Percentiles rank a stretch among this genome's conserved stretches.
Evolutionary conservation across 2,888 invertebrate genomes (phyloP).

Genomic region (Druceiella hillmani): DNA sequence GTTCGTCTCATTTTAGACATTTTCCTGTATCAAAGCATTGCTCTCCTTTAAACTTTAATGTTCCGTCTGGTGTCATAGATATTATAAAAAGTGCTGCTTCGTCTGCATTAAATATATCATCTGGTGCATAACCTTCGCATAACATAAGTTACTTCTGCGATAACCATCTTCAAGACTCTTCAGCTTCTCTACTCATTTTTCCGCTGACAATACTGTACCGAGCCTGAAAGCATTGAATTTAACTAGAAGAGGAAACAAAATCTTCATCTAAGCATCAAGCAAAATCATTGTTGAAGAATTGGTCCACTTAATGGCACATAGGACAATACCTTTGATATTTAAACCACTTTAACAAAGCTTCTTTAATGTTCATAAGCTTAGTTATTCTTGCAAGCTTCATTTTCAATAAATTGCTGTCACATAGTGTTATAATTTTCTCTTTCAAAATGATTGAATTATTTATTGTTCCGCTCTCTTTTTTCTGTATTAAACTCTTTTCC

Average conservation of each 20-base stretch:
- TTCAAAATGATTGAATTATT: slow-evolving; percentile 20
- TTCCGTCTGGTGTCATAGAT: too few species aligned
- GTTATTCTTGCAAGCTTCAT: slow-evolving; percentile 17
- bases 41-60: too few species aligned
- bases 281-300: slow-evolving; percentile 22
- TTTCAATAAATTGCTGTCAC: slow-evolving; percentile 12
- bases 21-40: too few species aligned
- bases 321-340: slow-evolving; percentile 18
- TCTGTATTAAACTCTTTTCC: slow-evolving; percentile 2
- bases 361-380: slow-evolving; percentile 14
- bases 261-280: slow-evolving; percentile 20
- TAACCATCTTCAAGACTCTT: too few species aligned
- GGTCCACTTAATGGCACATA: slow-evolving; percentile 20
- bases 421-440: slow-evolving; percentile 14
- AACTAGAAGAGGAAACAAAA: slow-evolving; percentile 20
- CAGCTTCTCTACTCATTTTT: slow-evolving; percentile 10
- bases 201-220: slow-evolving; percentile 14
- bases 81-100: too few species aligned
- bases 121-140: too few species aligned
- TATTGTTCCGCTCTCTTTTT: slow-evolving; percentile 6
- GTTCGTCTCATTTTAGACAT: too few species aligned
- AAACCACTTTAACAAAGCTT: slow-evolving; percentile 19
- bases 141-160: too few species aligned
- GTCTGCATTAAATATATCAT: too few species aligned
- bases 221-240: slow-evolving; percentile 18